A percentile compares a stretch with the other conserved stretches of the same genome.
phyloP scores from a whole-genome alignment of 2,888 invertebrate species.

The Phalera bucephala region DNA sequence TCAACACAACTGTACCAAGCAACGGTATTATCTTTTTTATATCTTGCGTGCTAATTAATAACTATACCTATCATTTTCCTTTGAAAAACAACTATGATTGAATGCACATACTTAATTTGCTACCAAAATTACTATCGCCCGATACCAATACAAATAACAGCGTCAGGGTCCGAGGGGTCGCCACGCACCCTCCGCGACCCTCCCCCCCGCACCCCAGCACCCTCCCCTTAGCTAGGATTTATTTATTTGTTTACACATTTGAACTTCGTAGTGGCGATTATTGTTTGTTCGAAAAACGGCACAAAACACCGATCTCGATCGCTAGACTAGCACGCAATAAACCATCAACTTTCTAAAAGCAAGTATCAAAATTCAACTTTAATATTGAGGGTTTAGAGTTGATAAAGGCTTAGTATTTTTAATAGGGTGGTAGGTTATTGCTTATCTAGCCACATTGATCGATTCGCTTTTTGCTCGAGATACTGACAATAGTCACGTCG shows the following conservation, averaged over 20 bases:
- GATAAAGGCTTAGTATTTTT: no score
- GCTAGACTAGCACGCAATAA: no score
- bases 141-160: not conserved
- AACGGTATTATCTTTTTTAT: no score
- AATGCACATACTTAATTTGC: not conserved
- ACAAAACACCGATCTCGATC: not conserved
- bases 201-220: conserved; percentile 9
- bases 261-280: not conserved
- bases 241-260: conserved; percentile 27
- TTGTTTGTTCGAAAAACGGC: not conserved
- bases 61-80: no score
- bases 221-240: conserved; percentile 5
- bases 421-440: no score
- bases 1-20: no score
- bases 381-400: no score
- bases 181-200: conserved; percentile 7
- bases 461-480: not conserved
- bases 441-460: no score
- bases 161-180: not conserved
- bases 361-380: no score
- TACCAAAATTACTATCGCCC: not conserved
- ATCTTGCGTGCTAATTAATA: no score
- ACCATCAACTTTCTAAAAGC: no score
- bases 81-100: not conserved
- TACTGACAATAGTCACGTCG: not conserved